Percentiles rank a stretch among this genome's conserved stretches.
These are phyloP conservation scores for Hippocampus kuda DNA, from an alignment of 2,797 vertebrate genomes.

Conservation along the genomic window DNA sequence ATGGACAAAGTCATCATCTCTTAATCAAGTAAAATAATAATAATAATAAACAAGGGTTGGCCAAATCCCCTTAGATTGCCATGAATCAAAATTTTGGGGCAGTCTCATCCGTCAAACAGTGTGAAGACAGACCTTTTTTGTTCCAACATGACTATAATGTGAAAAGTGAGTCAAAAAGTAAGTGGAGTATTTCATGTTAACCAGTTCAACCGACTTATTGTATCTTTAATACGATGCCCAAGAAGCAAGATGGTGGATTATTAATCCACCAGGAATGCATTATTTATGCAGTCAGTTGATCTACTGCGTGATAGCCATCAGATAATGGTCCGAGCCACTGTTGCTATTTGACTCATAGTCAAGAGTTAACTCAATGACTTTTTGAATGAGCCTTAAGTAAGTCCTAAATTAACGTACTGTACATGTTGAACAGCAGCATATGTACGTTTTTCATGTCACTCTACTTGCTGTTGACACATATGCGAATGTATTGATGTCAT, in stretches of 20 bases:
- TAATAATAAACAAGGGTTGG: not conserved
- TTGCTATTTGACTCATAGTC: conserved; percentile 16
- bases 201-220: not conserved
- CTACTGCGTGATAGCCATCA: conserved; percentile 18
- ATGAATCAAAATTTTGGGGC: no score
- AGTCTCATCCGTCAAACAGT: not conserved
- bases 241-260: conserved; percentile 24
- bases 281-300: conserved; percentile 36
- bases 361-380: not conserved
- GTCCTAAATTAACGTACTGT: not conserved
- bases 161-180: no score
- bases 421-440: not conserved
- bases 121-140: not conserved
- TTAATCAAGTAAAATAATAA: not conserved
- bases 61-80: not conserved
- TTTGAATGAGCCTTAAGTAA: not conserved
- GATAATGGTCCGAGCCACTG: conserved; percentile 23
- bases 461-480: not conserved
- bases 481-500: not conserved
- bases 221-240: not conserved
- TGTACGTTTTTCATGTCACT: not conserved
- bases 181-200: no score
- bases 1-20: not conserved
- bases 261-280: conserved; percentile 40
- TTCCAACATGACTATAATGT: no score